A percentile compares a stretch with the other conserved stretches of the same genome.
These are phyloP conservation scores for Drosophila nikananu DNA, from an alignment of 1,140 invertebrate genomes.

Conservation along the genomic window DNA sequence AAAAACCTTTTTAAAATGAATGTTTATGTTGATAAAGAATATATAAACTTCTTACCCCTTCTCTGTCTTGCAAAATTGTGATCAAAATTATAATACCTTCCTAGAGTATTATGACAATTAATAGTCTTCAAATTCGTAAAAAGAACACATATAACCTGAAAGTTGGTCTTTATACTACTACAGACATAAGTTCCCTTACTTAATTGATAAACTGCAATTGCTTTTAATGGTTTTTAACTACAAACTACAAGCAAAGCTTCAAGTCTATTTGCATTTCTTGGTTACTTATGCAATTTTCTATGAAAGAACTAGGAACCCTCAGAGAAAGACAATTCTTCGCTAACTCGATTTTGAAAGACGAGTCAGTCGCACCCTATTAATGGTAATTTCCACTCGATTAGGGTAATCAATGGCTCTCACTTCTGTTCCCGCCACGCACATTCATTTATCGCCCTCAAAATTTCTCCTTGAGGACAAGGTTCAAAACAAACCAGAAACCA, in stretches of 20 bases:
- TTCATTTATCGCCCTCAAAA: slow-evolving; percentile 59
- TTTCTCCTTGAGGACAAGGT: slow-evolving; percentile 72
- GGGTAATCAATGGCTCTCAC: slow-evolving; percentile 31
- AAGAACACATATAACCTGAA: too few species aligned
- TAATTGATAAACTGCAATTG: neutral
- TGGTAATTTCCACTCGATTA: slow-evolving; percentile 38
- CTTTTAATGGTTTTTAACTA: neutral
- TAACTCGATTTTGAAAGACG: neutral
- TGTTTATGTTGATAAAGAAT: too few species aligned
- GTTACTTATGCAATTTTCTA: slow-evolving; percentile 23
- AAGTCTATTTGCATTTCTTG: slow-evolving; percentile 5
- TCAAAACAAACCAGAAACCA: slow-evolving; percentile 54
- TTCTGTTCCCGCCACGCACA: neutral
- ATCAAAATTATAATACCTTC: too few species aligned
- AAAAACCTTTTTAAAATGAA: too few species aligned
- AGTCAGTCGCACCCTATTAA: neutral
- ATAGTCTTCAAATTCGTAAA: too few species aligned
- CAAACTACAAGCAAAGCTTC: neutral
- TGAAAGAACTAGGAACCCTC: neutral
- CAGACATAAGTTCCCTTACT: neutral
- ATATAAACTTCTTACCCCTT: too few species aligned
- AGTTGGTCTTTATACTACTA: neutral
- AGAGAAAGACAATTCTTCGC: neutral
- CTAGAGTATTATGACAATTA: too few species aligned
- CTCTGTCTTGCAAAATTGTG: too few species aligned